Evolutionary conservation across 2,797 vertebrate genomes (phyloP), one percentile per base, ranked within the genome.

Genomic region (Arctocebus calabarensis): DNA sequence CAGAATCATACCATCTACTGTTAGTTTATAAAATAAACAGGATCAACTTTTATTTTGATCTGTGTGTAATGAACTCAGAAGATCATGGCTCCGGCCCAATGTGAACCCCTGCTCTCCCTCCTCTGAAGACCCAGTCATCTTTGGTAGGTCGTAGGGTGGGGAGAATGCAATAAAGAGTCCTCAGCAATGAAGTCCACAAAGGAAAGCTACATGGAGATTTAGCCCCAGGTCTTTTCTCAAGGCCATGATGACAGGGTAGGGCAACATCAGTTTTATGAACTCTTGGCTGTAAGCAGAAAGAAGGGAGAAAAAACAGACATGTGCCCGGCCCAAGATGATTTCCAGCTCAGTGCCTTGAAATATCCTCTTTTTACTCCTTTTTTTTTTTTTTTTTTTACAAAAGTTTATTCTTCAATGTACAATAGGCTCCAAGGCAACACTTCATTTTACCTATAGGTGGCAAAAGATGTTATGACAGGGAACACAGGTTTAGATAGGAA

Each of bases 21-120:
- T 70, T 93, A 37, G 43, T 64, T 78, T 92, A 37, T 84, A 55
- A 77, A 78, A 45, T 75, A 81, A 87, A 75, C 61, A 84, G 3
- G 78, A 73, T 61, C 22, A 52, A 23, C 6, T 6, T 82, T 73
- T 62, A 88, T 88, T 88, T 92, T 82, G 57, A 27, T 92, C 22
- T 81, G 25, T 40, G 7, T 88, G 27, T 84, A 48, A 73, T 27
- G 16, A 40, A 52, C 22, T 48, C 48, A 86, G 11, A 1, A 9
- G 37, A 29, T 23, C 14, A 12, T 2, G 13, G 62, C n/a, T 52
- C 34, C 32, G 32, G n/a, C 20, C 40, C 90, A 70, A 3, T 34
- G 64, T 68, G 48, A 34, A 9, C 45, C 43, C n/a, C 1, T 52
- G 12, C 79, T 84, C 3, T 88, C 55, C 25, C 11, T 85, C 27